Conservation (phyloP, 2,888 invertebrate genomes). For the Caenorhabditis zanzibari region DNA sequence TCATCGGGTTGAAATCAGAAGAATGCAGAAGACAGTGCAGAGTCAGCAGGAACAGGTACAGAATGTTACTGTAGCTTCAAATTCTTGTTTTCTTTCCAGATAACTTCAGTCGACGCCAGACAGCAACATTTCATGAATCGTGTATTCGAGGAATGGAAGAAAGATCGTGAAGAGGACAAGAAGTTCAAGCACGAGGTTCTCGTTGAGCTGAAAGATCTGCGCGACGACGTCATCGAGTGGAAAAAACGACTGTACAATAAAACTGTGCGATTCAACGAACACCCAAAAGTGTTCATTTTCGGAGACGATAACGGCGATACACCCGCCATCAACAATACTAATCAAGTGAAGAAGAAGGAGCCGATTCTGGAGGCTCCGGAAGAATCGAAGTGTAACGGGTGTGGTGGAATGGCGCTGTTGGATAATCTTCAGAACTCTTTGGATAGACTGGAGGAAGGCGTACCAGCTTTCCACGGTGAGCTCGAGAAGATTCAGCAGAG, state of each 20-base stretch:
- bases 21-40: background rate
- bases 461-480: background rate
- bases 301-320: background rate
- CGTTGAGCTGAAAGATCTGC: background rate
- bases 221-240: constrained; percentile 4
- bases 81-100: too few relatives aligned
- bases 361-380: background rate
- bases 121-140: too few relatives aligned
- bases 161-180: background rate
- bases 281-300: background rate
- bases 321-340: background rate
- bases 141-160: background rate
- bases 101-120: too few relatives aligned
- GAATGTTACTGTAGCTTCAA: too few relatives aligned
- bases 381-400: too few relatives aligned
- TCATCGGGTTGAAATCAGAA: background rate
- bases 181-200: background rate
- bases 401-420: background rate
- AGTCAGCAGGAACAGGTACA: background rate
- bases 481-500: background rate
- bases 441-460: background rate
- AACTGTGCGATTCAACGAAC: constrained; percentile 2
- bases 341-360: background rate
- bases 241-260: background rate
- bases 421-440: background rate